phyloP scores from a whole-genome alignment of 2,888 invertebrate species.

The Gerosis bhagava region DNA sequence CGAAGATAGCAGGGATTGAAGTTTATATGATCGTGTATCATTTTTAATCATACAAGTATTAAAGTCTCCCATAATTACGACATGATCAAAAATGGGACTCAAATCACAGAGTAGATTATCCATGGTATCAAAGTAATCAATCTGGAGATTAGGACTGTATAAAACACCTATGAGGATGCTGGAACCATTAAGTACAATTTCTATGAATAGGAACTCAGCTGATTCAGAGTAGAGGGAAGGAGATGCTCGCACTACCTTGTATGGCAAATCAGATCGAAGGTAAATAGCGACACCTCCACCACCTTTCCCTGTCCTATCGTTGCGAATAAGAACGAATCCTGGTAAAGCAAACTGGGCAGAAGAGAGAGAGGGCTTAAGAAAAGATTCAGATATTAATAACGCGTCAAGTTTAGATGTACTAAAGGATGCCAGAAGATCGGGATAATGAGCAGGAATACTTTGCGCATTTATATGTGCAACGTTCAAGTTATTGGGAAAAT shows the following conservation, averaged over 20 bases:
- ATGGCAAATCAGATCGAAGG: neutral
- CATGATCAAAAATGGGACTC: neutral
- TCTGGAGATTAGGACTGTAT: neutral
- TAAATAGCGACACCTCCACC: too few relatives aligned
- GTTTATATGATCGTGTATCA: neutral
- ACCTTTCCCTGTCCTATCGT: constrained; percentile 1
- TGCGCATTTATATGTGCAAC: too few relatives aligned
- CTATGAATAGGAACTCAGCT: neutral
- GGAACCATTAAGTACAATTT: neutral
- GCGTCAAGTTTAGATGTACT: neutral
- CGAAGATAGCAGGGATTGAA: neutral
- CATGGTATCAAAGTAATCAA: neutral
- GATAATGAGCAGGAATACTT: too few relatives aligned
- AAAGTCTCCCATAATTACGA: neutral
- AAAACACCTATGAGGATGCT: neutral
- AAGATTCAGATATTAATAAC: too few relatives aligned
- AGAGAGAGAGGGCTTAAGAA: neutral
- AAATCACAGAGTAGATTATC: neutral
- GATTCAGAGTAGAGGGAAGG: constrained; percentile 1
- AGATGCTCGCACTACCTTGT: neutral
- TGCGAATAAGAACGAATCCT: neutral
- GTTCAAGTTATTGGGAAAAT: neutral
- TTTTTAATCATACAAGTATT: neutral
- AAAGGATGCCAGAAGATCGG: too few relatives aligned
- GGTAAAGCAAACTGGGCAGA: constrained; percentile 1